Conservation (phyloP, 2,797 vertebrate species). For the Enteromius treurensis region DNA sequence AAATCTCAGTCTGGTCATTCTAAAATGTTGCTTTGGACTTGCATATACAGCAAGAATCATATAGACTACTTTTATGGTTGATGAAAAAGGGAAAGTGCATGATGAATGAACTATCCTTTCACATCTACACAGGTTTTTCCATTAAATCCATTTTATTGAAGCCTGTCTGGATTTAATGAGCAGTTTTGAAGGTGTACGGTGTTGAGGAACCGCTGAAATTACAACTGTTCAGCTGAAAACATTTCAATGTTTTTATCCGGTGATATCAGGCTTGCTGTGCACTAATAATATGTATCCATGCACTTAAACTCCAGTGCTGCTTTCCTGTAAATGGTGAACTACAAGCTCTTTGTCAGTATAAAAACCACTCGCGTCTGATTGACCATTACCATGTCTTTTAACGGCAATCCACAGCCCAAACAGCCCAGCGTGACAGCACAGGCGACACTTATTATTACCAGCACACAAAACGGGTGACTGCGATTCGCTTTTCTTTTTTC, state of each 20-base stretch:
- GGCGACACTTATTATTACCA: conserved; percentile 9
- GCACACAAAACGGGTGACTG: conserved; percentile 4
- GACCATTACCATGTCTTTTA: conserved; percentile 40
- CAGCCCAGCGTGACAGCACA: conserved; percentile 21
- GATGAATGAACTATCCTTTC: background rate
- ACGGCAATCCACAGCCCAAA: background rate
- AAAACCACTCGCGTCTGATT: conserved; percentile 33
- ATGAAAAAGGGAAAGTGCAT: background rate
- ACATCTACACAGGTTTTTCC: background rate
- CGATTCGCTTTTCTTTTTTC: conserved; percentile 13
- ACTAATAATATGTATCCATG: background rate
- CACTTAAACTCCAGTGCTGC: conserved; percentile 14
- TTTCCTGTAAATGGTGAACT: conserved; percentile 27
- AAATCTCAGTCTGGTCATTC: background rate
- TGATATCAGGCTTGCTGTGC: conserved; percentile 2
- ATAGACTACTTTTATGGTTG: background rate
- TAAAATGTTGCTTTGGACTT: background rate
- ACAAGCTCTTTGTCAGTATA: conserved; percentile 17
- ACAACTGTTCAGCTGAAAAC: background rate
- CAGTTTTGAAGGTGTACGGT: background rate
- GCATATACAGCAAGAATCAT: background rate
- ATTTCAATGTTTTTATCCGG: background rate
- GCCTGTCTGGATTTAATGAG: background rate
- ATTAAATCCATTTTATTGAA: background rate
- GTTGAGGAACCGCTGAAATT: background rate